These are phyloP conservation scores for Ophthalmolycus amberensis DNA, from an alignment of 2,113 vertebrate genomes.

Conservation along the genomic window DNA sequence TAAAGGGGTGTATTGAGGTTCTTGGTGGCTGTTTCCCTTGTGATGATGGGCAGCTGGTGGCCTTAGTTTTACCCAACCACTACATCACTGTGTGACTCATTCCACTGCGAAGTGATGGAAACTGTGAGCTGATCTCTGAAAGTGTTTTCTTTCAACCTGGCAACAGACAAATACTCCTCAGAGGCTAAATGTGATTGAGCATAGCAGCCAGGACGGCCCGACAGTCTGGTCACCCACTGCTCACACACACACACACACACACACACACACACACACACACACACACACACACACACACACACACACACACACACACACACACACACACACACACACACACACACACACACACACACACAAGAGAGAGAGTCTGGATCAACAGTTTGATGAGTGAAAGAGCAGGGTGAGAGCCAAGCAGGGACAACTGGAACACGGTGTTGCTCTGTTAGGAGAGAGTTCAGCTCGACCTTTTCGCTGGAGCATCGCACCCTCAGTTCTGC, in stretches of 20 bases:
- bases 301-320: no score
- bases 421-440: constrained; percentile 30
- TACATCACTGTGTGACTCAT: constrained; percentile 35
- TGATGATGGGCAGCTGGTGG: constrained; percentile 26
- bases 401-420: constrained; percentile 14
- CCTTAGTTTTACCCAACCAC: constrained; percentile 7
- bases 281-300: no score
- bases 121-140: constrained; percentile 44
- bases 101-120: constrained; percentile 38
- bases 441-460: constrained; percentile 27
- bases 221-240: no score
- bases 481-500: constrained; percentile 15
- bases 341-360: no score
- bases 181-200: constrained; percentile 45
- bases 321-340: no score
- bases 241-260: no score
- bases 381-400: constrained; percentile 24
- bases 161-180: constrained; percentile 31
- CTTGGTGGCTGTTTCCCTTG: not conserved
- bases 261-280: no score
- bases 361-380: constrained; percentile 9
- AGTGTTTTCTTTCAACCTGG: constrained; percentile 20
- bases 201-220: not conserved
- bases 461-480: constrained; percentile 32
- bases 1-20: not conserved